Percentiles rank a stretch among this genome's conserved stretches.
Evolutionary conservation across 2,888 invertebrate genomes (phyloP).

Genomic region (Chalcis sispes): DNA sequence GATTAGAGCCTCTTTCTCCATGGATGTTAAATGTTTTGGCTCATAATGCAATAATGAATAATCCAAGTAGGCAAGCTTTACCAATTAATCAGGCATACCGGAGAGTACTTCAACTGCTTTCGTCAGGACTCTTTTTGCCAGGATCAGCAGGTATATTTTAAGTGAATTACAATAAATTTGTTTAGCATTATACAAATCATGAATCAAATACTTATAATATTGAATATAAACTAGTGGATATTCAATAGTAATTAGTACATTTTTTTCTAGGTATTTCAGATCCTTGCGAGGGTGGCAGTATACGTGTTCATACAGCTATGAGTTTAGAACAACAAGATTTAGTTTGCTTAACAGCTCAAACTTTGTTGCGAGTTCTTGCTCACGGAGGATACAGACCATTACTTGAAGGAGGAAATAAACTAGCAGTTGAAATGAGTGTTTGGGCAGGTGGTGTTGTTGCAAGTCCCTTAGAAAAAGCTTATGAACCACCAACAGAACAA

Average conservation of each 20-base stretch:
- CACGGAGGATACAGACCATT: constrained; percentile 97
- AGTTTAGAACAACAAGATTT: constrained; percentile 94
- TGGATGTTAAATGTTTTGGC: constrained; percentile 98
- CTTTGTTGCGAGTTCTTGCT: constrained; percentile 90
- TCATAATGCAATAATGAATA: constrained; percentile 97
- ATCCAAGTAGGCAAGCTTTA: constrained; percentile 93
- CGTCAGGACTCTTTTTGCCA: constrained; percentile 96
- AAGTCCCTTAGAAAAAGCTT: constrained; percentile 95
- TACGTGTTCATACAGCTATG: constrained; percentile 93
- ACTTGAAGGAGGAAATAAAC: constrained; percentile 82
- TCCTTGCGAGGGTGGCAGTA: constrained; percentile 94
- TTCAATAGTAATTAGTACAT: constrained; percentile 11
- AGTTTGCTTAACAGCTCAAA: constrained; percentile 96
- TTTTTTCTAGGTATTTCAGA: constrained; percentile 83
- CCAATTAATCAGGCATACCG: constrained; percentile 92
- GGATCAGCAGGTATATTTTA: constrained; percentile 86
- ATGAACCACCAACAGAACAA: constrained; percentile 85
- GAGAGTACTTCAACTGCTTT: constrained; percentile 91
- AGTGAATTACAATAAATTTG: too few species aligned
- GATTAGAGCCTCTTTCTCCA: constrained; percentile 92
- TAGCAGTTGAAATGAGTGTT: constrained; percentile 93
- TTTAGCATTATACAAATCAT: not conserved
- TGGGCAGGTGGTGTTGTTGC: constrained; percentile 96
- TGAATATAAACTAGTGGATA: constrained; percentile 1
- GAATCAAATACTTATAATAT: not conserved